Conservation (phyloP, 2,113 vertebrate species). For the Poeciliopsis prolifica region DNA sequence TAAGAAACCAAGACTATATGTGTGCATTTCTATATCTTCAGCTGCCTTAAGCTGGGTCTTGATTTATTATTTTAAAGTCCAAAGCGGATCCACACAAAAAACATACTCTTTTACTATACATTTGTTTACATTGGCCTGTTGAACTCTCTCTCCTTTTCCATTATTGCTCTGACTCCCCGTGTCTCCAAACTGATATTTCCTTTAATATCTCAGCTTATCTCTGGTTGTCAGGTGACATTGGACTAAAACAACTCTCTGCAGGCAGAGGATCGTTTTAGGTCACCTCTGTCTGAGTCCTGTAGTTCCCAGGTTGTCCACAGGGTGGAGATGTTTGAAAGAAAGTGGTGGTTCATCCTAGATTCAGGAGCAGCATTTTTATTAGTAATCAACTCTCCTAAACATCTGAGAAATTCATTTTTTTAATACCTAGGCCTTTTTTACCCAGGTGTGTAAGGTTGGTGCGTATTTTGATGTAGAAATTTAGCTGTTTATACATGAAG, state of each 20-base stretch:
- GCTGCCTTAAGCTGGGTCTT: neutral
- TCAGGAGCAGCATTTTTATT: neutral
- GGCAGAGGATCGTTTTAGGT: neutral
- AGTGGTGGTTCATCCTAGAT: too few species aligned
- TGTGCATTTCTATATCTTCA: neutral
- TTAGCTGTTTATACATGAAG: too few species aligned
- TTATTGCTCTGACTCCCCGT: constrained; percentile 9
- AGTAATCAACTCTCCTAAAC: too few species aligned
- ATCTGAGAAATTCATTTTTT: too few species aligned
- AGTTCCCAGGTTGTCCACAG: constrained; percentile 13
- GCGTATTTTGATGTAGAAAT: too few species aligned
- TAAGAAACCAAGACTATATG: neutral
- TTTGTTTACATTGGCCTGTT: neutral
- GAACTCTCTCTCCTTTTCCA: neutral
- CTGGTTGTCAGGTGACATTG: neutral
- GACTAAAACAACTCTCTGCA: neutral
- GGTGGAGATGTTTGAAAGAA: constrained; percentile 15
- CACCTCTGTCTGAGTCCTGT: constrained; percentile 1
- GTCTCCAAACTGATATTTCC: neutral
- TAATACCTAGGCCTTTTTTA: too few species aligned
- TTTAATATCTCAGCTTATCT: constrained; percentile 9
- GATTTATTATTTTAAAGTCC: neutral
- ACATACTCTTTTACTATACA: neutral
- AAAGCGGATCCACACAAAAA: neutral
- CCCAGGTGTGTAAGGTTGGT: too few species aligned